Evolutionary conservation across 2,888 invertebrate genomes (phyloP).

Genomic region (Brachyopa scutellaris): DNA sequence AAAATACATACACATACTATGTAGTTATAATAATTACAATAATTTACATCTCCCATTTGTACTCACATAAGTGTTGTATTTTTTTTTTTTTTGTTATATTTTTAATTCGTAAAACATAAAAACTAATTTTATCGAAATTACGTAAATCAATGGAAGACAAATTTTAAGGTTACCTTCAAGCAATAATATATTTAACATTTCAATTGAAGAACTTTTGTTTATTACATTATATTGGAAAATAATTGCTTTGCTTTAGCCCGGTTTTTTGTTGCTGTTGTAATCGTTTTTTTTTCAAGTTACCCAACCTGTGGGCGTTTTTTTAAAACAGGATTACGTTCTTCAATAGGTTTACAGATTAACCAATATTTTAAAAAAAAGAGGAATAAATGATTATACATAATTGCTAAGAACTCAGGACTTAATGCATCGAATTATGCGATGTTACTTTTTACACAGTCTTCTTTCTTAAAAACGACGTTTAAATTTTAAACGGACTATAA

Average conservation of each 20-base stretch:
- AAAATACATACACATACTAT: too few species aligned
- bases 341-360: constrained; percentile 19
- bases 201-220: too few species aligned
- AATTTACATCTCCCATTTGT: constrained; percentile 55
- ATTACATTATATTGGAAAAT: neutral
- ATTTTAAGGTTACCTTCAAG: constrained; percentile 6
- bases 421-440: constrained; percentile 50
- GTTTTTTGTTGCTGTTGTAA: neutral
- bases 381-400: constrained; percentile 19
- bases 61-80: constrained; percentile 17
- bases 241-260: constrained; percentile 61
- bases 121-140: neutral
- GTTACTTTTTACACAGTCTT: constrained; percentile 73
- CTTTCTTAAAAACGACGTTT: constrained; percentile 61
- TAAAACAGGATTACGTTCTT: neutral
- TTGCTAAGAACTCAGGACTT: constrained; percentile 34
- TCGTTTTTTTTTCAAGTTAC: neutral
- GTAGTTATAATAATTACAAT: constrained; percentile 38
- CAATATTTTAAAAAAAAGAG: constrained; percentile 32
- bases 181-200: too few species aligned
- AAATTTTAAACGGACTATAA: constrained; percentile 68
- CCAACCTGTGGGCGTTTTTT: neutral
- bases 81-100: neutral
- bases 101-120: neutral
- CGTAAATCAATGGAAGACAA: constrained; percentile 63